Evolutionary conservation across 2,113 vertebrate species (phyloP), one percentile per base, ranked within the genome.

Genomic region (Misgurnus mizolepis): DNA sequence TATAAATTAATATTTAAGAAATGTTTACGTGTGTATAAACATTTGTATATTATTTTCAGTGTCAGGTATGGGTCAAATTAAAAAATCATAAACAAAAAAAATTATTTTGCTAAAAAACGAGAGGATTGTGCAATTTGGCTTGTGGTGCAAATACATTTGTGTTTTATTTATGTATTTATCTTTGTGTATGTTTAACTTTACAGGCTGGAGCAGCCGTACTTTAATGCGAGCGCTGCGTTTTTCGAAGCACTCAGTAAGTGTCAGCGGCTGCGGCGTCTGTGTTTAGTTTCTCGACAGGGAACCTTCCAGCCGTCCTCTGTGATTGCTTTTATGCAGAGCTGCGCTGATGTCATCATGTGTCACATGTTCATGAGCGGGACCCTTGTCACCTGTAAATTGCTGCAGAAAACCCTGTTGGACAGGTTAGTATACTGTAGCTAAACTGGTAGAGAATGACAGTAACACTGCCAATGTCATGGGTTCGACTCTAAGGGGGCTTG

Each of bases 281-380:
- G 98, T 89, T 91, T 99, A 56, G 92, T 99, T 67, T 99, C 98
- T 5, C 95, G 96, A 81, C 94, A 95, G 0, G 98, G 98, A 62
- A 96, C 94, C n/a, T 95, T 99, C 58, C 95, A 97, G 89, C 89
- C 94, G 0, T 88, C 93, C 0, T 96, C 96, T 0, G 91, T 94
- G 76, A 91, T 94, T 85, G 87, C 88, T 82, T 99, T 98, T 90
- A 93, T 98, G 94, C 91, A 93, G 82, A 91, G 73, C 78, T 97
- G 95, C 87, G 76, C 82, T 50, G 89, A 92, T 0, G 89, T 99
- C 43, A 72, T 96, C 83, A 92, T 97, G 94, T 98, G 96, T 86
- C 98, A 99, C 92, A 94, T 99, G 93, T 99, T 99, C 85, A 95
- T 94, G 58, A 95, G 96, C 3, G 96, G 97, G 67, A 95, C 96